Base-by-base conservation (phyloP, 2,797 vertebrate species). In the Hemibagrus guttatus region DNA sequence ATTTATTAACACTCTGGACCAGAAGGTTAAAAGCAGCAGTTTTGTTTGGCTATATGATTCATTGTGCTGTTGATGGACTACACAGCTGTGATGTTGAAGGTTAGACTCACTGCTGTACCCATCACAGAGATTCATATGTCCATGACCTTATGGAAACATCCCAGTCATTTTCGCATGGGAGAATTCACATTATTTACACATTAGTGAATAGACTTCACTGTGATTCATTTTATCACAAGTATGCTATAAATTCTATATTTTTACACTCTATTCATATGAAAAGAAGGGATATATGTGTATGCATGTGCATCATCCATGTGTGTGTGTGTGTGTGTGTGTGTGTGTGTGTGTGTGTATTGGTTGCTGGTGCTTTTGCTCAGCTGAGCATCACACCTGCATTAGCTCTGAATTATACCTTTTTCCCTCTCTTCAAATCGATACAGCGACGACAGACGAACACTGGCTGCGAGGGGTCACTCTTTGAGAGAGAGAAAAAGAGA, bases 1-100 rank as follows among this genome's bases (percentile, higher is more conserved):
- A 91, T 90, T 91, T 92, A 92, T 92, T 90, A 91, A 90, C 88
- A 88, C 84, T 88, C 85, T 87, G 87, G 90, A 87, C 88, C 85
- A 76, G 80, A 85, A 88, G 90, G 88, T 90, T 89, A 89, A 91
- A 90, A 89, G 87, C 87, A 83, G 76, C 87, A 82, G 83, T 87
- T 88, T 83, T 87, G 81, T 89, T 89, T 83, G 88, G 71, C 84
- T 82, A 64, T 88, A 84, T 88, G 90, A 89, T 89, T 90, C 88
- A 87, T 88, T 85, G 28, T 71, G 46, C 83, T 86, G 83, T 85
- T 88, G 86, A 88, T 81, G 85, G 85, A 78, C 87, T 84, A 86
- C 85, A 85, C 90, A 85, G 87, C 74, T 81, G 42, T 64, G 88
- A 85, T 78, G 79, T 85, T 87, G 85, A 84, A 90, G 87, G 87